Base-by-base conservation (phyloP, 2,888 invertebrate genomes). In the Lycocerus yunnanus region DNA sequence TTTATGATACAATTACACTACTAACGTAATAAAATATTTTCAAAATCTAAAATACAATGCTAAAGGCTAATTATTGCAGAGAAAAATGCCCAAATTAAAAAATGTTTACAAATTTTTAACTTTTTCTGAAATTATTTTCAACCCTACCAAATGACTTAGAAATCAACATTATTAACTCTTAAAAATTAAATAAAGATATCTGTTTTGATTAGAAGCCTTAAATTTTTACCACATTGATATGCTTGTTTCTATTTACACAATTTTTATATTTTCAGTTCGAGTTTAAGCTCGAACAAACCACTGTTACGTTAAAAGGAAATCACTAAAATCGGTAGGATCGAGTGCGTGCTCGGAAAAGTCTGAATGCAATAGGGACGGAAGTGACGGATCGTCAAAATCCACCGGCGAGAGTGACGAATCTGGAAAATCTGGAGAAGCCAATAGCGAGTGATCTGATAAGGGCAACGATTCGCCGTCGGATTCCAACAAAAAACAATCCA, bases 381-480 rank as follows among this genome's bases (percentile, higher is more conserved):
- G 80, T 20, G 84, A 84, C 4, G 85, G 84, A 79, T 87, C 86
- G 14, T 84, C 82, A 75, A 86, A 87, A 81, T 91, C 90, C 80
- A 91, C 91, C 1, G 91, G 91, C 60, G 90, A 90, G 15, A 91
- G 85, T 5, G 90, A 90, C 72, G 91, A 88, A 59, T 86, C 87
- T 24, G 85, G 87, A 79, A 85, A 87, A 80, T 86, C 86, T 0
- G 90, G 88, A 2, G 89, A 85, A 3, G 89, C 88, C 76, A 88
- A 80, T 75, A 90, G 85, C 13, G 91, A 91, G 70, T 90, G 86
- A 74, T 90, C 90, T 15, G 90, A 90, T 79, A 90, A 77, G 11
- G 84, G 88, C 66, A 91, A 82, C 43, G 90, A 90, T 77, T 91
- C 91, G 6, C 90, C 90, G 81, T 92, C 91, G 13, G 90, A 91